Percentiles rank a stretch among this genome's conserved stretches.
Conservation (phyloP, 2,113 vertebrate species). For the Anguilla japonica region DNA sequence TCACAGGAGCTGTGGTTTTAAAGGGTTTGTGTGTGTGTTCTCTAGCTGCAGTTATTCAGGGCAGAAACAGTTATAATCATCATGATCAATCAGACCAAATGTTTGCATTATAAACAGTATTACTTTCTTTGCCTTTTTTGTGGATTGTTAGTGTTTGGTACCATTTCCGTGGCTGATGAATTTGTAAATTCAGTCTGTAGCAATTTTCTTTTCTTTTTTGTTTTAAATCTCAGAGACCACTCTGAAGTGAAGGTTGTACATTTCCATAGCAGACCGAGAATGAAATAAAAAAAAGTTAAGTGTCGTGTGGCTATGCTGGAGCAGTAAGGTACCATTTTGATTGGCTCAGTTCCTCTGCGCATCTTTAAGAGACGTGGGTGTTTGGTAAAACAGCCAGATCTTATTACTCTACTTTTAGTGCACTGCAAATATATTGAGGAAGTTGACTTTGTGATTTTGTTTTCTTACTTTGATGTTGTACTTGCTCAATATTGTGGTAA, state of each 20-base stretch:
- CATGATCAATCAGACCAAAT: too few species aligned
- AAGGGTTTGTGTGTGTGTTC: too few species aligned
- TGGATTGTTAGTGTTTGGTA: too few species aligned
- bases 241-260: background rate
- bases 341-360: background rate
- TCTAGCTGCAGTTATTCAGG: too few species aligned
- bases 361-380: background rate
- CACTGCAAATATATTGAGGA: conserved; percentile 49
- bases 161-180: background rate
- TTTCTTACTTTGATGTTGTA: conserved; percentile 46
- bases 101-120: too few species aligned
- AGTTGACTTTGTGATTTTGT: conserved; percentile 45
- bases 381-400: conserved; percentile 23
- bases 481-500: conserved; percentile 38
- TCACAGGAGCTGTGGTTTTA: too few species aligned
- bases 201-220: background rate
- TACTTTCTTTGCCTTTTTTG: too few species aligned
- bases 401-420: conserved; percentile 49
- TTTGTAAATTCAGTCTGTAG: background rate
- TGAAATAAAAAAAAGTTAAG: background rate
- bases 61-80: too few species aligned
- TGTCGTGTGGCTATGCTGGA: background rate
- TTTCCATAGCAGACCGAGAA: background rate
- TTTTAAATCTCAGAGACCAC: background rate
- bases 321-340: background rate